These are phyloP conservation scores for Cyanoramphus novaezelandiae DNA, from an alignment of 2,113 vertebrate genomes.

Conservation along the genomic window DNA sequence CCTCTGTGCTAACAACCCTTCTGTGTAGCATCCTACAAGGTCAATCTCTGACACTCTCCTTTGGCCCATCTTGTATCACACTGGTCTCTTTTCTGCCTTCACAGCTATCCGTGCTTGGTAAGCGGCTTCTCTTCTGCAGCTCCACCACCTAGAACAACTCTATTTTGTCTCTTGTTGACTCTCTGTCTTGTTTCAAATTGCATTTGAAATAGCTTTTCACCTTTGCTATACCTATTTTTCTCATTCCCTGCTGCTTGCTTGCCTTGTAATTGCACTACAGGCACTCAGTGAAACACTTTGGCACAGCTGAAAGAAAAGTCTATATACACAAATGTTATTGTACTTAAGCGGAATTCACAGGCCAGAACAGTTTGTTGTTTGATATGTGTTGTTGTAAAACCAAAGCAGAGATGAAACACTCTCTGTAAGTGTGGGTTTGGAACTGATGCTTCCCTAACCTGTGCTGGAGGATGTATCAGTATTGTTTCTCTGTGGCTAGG, in stretches of 20 bases:
- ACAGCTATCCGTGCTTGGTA: background rate
- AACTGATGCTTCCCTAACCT: background rate
- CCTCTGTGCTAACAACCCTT: conserved; percentile 32
- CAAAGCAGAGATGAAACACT: background rate
- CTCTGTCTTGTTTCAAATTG: conserved; percentile 33
- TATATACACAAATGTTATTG: background rate
- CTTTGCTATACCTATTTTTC: background rate
- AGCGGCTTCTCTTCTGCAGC: conserved; percentile 31
- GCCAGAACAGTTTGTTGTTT: background rate
- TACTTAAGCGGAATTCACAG: background rate
- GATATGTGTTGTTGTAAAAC: background rate
- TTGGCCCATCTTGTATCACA: background rate
- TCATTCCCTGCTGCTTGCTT: background rate
- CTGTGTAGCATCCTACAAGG: conserved; percentile 25
- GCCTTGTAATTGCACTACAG: conserved; percentile 12
- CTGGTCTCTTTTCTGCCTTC: background rate
- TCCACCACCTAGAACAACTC: conserved; percentile 31
- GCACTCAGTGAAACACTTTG: background rate
- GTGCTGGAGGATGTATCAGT: background rate
- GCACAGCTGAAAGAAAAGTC: background rate
- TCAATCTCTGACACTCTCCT: conserved; percentile 1
- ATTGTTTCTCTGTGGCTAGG: background rate
- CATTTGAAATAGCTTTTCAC: conserved; percentile 46
- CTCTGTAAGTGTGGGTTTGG: background rate
- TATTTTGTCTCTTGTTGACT: conserved; percentile 30